A percentile compares a stretch with the other conserved stretches of the same genome.
Evolutionary conservation across 2,888 invertebrate species (phyloP).

Genomic region (Rosalia funebris): DNA sequence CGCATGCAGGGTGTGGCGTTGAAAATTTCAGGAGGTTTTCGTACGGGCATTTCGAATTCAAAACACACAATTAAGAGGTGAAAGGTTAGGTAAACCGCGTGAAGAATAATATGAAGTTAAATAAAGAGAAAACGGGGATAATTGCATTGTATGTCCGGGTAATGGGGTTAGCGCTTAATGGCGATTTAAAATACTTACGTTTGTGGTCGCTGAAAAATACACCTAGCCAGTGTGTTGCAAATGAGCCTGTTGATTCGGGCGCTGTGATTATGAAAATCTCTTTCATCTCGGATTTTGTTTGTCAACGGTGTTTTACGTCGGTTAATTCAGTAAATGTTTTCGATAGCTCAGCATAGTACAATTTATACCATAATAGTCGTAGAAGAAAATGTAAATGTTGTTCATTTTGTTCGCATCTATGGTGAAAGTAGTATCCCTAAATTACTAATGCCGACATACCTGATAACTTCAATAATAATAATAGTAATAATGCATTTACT

Average conservation of each 20-base stretch:
- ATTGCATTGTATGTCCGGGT: slow-evolving; percentile 26
- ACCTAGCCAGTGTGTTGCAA: slow-evolving; percentile 7
- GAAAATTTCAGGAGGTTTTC: slow-evolving; percentile 47
- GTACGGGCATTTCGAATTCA: slow-evolving; percentile 33
- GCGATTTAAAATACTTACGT: slow-evolving; percentile 28
- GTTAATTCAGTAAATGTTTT: too few species aligned
- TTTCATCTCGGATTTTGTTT: not conserved
- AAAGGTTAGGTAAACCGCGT: slow-evolving; percentile 32
- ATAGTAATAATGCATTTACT: too few species aligned
- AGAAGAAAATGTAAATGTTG: too few species aligned
- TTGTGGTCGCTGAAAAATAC: slow-evolving; percentile 23
- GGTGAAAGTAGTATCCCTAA: too few species aligned
- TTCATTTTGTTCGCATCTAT: too few species aligned
- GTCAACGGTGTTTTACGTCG: not conserved
- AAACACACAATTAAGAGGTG: slow-evolving; percentile 23
- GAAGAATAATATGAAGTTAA: slow-evolving; percentile 33
- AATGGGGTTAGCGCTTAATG: slow-evolving; percentile 27
- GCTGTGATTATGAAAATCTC: not conserved
- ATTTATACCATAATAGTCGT: too few species aligned
- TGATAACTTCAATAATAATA: too few species aligned
- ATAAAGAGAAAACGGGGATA: slow-evolving; percentile 30
- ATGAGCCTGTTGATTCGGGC: slow-evolving; percentile 26
- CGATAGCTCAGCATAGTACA: too few species aligned
- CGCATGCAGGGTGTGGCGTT: slow-evolving; percentile 47
- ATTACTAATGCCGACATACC: too few species aligned